Percentiles rank a stretch among this genome's conserved stretches.
Conservation (phyloP, 2,797 vertebrate genomes). For the Cossypha polioptera region DNA sequence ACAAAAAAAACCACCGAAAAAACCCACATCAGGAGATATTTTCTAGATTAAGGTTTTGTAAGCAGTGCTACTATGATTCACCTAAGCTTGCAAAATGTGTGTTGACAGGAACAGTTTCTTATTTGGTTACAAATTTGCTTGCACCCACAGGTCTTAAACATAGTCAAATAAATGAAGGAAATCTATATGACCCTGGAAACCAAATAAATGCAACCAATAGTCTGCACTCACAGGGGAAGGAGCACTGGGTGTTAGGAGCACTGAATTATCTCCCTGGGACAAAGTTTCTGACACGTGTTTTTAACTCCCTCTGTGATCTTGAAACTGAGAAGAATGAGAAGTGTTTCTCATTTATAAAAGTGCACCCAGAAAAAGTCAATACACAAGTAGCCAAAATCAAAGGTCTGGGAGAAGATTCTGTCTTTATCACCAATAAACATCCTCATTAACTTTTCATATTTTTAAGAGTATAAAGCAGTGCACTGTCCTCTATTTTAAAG, state of each 20-base stretch:
- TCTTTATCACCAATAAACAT: background rate
- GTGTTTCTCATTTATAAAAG: background rate
- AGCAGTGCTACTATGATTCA: background rate
- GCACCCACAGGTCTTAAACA: background rate
- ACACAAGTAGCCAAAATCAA: background rate
- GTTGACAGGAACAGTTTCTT: background rate
- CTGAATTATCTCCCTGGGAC: background rate
- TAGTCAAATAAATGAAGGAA: background rate
- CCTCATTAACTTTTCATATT: slow-evolving; percentile 22
- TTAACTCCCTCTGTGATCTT: background rate
- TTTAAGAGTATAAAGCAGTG: background rate
- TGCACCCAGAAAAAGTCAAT: background rate
- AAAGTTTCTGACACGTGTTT: background rate
- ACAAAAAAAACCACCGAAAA: background rate
- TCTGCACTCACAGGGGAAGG: background rate
- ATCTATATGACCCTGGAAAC: background rate
- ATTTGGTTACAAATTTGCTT: background rate
- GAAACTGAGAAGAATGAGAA: background rate
- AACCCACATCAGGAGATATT: background rate
- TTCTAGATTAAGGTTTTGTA: background rate
- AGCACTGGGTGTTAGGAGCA: background rate
- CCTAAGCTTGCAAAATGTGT: background rate
- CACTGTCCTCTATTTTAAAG: background rate
- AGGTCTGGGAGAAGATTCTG: background rate
- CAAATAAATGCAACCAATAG: background rate